Percentiles rank a stretch among this genome's conserved stretches.
Evolutionary conservation across 1,140 invertebrate species (phyloP).

Genomic region (Heliothis subflexa): DNA sequence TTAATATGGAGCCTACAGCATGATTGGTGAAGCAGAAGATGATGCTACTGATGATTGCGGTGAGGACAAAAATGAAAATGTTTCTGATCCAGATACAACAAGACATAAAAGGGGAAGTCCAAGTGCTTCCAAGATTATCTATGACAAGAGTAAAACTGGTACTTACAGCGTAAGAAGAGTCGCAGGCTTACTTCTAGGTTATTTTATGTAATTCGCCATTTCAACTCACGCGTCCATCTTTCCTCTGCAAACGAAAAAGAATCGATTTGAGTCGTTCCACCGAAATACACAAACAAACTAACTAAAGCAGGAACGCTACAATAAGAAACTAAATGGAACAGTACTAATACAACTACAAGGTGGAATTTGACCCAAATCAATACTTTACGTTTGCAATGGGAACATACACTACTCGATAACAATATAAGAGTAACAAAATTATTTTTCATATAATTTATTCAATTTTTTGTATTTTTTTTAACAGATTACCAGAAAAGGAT

Average conservation of each 20-base stretch:
- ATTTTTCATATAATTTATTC: neutral
- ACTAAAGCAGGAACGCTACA: slow-evolving; percentile 44
- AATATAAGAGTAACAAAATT: neutral
- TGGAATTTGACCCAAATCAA: slow-evolving; percentile 80
- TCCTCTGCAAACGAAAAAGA: slow-evolving; percentile 73
- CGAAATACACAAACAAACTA: slow-evolving; percentile 47
- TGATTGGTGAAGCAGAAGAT: too few relatives aligned
- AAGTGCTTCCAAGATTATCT: too few relatives aligned
- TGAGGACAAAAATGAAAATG: too few relatives aligned
- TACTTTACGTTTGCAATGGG: slow-evolving; percentile 57
- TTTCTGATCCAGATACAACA: too few relatives aligned
- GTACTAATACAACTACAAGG: slow-evolving; percentile 48
- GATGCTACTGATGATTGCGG: too few relatives aligned
- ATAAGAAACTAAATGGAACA: slow-evolving; percentile 50
- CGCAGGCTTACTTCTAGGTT: slow-evolving; percentile 18
- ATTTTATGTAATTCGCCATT: slow-evolving; percentile 22
- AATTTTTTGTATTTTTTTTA: neutral
- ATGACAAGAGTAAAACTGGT: neutral
- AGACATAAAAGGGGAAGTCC: neutral
- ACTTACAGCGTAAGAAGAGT: neutral
- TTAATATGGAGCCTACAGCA: too few relatives aligned
- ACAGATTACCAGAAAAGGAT: too few relatives aligned
- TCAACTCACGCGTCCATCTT: slow-evolving; percentile 30
- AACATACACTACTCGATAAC: slow-evolving; percentile 1
- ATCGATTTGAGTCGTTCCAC: slow-evolving; percentile 76